These are phyloP conservation scores for fruit fly (Drosophila melanogaster) DNA, from an alignment of 1,140 invertebrate genomes.

Conservation along the genomic window DNA sequence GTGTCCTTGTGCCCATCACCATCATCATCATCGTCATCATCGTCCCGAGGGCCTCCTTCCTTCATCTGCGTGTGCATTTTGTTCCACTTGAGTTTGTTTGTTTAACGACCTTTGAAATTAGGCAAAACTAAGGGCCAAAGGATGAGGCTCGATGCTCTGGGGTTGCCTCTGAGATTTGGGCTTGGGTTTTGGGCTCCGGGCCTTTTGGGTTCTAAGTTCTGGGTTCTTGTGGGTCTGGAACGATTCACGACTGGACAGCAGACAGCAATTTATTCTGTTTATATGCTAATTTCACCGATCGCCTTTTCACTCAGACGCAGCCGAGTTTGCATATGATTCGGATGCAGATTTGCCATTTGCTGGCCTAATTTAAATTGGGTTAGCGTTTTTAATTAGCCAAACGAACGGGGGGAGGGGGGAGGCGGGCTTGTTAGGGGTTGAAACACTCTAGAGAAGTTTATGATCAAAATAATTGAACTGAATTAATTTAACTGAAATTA, in stretches of 20 bases:
- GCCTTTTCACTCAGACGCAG: conserved; percentile 10
- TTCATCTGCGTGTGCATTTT: conserved; percentile 62
- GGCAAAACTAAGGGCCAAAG: conserved; percentile 77
- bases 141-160: conserved; percentile 32
- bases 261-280: conserved; percentile 76
- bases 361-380: conserved; percentile 78
- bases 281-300: conserved; percentile 67
- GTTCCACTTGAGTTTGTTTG: conserved; percentile 84
- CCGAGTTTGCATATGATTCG: conserved; percentile 29
- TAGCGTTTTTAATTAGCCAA: conserved; percentile 68
- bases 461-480: background rate
- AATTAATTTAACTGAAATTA: conserved; percentile 3
- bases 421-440: background rate
- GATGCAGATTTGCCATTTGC: conserved; percentile 56
- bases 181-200: background rate
- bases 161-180: conserved; percentile 16
- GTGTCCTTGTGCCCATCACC: conserved; percentile 9
- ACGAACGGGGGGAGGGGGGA: too few relatives aligned
- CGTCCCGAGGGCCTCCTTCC: conserved; percentile 50
- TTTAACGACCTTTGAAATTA: conserved; percentile 84
- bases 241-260: conserved; percentile 25
- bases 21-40: conserved; percentile 7
- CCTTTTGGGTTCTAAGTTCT: background rate
- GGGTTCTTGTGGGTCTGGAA: too few relatives aligned
- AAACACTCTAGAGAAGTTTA: background rate